These are phyloP conservation scores for Drosophila parabipectinata DNA, from an alignment of 1,140 invertebrate species.

Conservation along the genomic window DNA sequence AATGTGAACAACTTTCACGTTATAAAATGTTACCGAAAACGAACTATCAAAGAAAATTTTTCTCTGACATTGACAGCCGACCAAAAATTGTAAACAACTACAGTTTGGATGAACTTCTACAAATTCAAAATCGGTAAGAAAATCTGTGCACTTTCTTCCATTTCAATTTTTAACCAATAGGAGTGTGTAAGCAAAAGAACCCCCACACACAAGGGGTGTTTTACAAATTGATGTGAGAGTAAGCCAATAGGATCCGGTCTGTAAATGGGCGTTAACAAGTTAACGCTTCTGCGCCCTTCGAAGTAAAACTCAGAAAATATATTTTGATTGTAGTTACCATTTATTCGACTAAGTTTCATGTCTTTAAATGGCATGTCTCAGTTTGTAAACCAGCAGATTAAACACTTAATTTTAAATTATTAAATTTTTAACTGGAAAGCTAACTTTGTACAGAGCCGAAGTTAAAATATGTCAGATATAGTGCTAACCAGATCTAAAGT, in stretches of 20 bases:
- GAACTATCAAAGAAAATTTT: neutral
- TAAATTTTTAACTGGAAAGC: too few relatives aligned
- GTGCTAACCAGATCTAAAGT: too few relatives aligned
- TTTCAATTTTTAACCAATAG: neutral
- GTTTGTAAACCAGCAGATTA: too few relatives aligned
- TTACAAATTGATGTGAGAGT: neutral
- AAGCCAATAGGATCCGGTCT: neutral
- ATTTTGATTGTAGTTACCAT: neutral
- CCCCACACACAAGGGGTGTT: too few relatives aligned
- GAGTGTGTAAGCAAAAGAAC: neutral
- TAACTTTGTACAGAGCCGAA: too few relatives aligned
- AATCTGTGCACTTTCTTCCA: neutral
- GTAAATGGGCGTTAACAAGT: neutral
- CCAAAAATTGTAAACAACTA: neutral
- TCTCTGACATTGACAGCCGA: neutral
- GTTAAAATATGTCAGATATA: too few relatives aligned
- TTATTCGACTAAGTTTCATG: too few relatives aligned
- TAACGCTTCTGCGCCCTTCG: neutral
- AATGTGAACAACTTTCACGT: neutral
- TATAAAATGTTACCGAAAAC: neutral
- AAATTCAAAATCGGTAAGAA: neutral
- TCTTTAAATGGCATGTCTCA: too few relatives aligned
- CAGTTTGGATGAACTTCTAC: neutral
- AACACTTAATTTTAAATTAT: too few relatives aligned
- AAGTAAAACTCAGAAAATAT: neutral